These are phyloP conservation scores for Bolinopsis microptera DNA, from an alignment of 37 sponge, comb jelly and placozoan genomes.

Conservation along the genomic window DNA sequence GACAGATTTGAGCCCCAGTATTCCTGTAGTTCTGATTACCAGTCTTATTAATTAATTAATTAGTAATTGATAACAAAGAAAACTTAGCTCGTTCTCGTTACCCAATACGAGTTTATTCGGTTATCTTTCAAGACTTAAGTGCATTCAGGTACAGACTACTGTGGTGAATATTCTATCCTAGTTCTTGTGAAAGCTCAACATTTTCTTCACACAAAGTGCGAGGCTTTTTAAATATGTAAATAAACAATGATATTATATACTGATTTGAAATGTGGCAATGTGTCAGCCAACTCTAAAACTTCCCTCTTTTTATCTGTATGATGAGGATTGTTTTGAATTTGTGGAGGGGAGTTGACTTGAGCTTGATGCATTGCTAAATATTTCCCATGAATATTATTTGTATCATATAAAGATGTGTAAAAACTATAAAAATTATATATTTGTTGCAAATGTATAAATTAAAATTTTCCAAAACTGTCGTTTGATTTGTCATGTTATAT, in stretches of 20 bases:
- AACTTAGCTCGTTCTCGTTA: no score
- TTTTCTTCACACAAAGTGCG: neutral
- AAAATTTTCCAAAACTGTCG: neutral
- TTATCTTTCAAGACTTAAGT: no score
- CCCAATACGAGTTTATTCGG: no score
- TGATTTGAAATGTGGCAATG: neutral
- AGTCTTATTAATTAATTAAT: no score
- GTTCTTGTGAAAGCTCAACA: no score
- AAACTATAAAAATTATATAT: neutral
- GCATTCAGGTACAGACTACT: no score
- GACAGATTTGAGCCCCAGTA: no score
- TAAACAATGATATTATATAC: neutral
- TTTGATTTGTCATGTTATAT: neutral
- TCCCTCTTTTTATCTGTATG: neutral
- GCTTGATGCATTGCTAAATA: neutral
- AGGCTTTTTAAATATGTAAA: neutral
- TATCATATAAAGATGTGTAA: neutral
- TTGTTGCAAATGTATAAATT: neutral
- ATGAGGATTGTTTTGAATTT: neutral
- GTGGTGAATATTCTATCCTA: no score
- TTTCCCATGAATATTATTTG: neutral
- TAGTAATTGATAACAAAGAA: no score
- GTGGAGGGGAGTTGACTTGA: neutral
- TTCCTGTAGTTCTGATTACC: no score
- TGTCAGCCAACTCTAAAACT: neutral